These are phyloP conservation scores for Luscinia megarhynchos DNA, from an alignment of 2,797 vertebrate species.

Conservation along the genomic window DNA sequence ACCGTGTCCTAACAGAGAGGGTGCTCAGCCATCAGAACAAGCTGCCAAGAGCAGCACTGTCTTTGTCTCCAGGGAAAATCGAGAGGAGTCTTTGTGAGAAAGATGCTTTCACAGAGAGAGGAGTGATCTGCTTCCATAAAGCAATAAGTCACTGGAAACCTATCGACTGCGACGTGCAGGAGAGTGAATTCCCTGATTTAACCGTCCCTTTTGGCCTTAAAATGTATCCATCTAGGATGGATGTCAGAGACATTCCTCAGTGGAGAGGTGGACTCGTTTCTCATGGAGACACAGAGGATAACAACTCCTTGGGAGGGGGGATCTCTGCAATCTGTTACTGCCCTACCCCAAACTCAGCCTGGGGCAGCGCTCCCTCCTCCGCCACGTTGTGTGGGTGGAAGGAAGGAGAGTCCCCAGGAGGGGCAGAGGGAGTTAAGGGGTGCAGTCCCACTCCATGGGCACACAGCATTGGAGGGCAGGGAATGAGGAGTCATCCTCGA, in stretches of 20 bases:
- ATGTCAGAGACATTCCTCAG: not conserved
- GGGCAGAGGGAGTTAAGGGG: not conserved
- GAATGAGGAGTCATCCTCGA: accelerated
- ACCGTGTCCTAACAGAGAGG: not conserved
- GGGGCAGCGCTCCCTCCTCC: not conserved
- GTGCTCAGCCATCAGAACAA: not conserved
- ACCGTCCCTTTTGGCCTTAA: not conserved
- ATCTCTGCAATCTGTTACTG: not conserved
- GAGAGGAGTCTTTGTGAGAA: not conserved
- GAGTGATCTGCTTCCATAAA: not conserved
- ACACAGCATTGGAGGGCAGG: not conserved
- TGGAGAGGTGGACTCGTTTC: not conserved
- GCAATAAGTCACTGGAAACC: not conserved
- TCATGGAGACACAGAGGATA: not conserved
- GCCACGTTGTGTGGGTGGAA: not conserved
- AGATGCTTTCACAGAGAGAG: not conserved
- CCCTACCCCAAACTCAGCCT: not conserved
- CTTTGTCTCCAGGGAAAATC: not conserved
- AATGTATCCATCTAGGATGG: not conserved
- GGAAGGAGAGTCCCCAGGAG: not conserved
- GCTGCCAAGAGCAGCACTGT: not conserved
- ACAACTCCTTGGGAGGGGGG: not conserved
- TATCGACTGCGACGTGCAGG: not conserved
- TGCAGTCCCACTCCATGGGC: not conserved
- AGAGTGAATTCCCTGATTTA: not conserved